Conservation (phyloP, 2,113 vertebrate genomes). For the Sterna hirundo region DNA sequence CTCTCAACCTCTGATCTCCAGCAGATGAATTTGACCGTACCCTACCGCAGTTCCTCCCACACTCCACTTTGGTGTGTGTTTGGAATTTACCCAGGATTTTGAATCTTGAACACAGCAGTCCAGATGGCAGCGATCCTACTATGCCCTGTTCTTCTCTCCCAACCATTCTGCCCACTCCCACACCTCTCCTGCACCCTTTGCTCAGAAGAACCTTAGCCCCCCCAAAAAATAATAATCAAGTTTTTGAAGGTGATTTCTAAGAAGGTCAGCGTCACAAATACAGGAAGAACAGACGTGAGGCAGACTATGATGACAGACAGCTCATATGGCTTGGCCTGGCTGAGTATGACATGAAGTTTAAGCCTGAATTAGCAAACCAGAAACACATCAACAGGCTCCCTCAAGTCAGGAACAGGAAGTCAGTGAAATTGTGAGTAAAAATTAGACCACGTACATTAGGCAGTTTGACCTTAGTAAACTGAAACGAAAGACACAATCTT, state of each 20-base stretch:
- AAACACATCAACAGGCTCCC: neutral
- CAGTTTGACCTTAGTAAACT: neutral
- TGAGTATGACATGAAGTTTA: neutral
- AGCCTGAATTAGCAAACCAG: neutral
- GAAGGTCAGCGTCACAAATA: neutral
- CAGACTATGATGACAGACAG: neutral
- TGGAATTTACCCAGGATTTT: neutral
- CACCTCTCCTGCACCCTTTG: neutral
- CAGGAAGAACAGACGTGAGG: neutral
- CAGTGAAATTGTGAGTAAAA: neutral
- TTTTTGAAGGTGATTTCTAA: neutral
- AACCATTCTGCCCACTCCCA: neutral
- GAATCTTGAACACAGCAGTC: neutral
- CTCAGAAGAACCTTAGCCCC: neutral
- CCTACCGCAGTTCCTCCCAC: neutral
- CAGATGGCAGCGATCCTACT: neutral
- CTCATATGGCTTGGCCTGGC: neutral
- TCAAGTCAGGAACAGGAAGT: neutral
- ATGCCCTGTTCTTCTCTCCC: neutral
- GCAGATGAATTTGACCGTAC: fast-evolving
- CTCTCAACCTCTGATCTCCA: neutral
- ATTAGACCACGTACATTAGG: neutral
- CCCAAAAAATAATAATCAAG: neutral
- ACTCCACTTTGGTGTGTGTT: neutral
- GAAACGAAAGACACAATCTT: neutral